Conservation (phyloP, 2,113 vertebrate genomes). For the Cepphus grylle region DNA sequence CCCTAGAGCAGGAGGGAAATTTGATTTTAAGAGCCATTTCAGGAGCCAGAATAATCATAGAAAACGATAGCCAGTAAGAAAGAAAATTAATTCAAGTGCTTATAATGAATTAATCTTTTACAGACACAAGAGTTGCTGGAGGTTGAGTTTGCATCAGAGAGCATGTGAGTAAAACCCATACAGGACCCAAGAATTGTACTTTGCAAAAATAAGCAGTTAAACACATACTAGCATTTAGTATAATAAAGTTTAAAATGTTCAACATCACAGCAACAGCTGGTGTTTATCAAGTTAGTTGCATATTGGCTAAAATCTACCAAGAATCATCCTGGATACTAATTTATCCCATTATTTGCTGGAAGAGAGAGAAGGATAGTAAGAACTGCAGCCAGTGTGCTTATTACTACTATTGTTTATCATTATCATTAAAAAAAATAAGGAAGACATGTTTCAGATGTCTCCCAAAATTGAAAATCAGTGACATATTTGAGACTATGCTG, state of each 20-base stretch:
- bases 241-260: neutral
- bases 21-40: neutral
- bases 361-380: neutral
- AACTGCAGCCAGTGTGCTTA: neutral
- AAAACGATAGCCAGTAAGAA: neutral
- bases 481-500: neutral
- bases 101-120: neutral
- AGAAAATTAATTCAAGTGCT: neutral
- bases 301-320: neutral
- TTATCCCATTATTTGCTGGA: neutral
- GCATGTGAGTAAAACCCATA: conserved; percentile 63
- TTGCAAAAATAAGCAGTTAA: neutral
- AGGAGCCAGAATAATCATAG: neutral
- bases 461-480: neutral
- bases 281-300: neutral
- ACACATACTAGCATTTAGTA: neutral
- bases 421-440: neutral
- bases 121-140: conserved; percentile 71
- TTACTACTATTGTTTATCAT: neutral
- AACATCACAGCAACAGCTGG: neutral
- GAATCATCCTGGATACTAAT: neutral
- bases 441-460: neutral
- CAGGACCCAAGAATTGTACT: neutral
- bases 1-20: neutral
- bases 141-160: conserved; percentile 68